Evolutionary conservation across 2,888 invertebrate species (phyloP).

Genomic region (Eupeodes latifasciatus): DNA sequence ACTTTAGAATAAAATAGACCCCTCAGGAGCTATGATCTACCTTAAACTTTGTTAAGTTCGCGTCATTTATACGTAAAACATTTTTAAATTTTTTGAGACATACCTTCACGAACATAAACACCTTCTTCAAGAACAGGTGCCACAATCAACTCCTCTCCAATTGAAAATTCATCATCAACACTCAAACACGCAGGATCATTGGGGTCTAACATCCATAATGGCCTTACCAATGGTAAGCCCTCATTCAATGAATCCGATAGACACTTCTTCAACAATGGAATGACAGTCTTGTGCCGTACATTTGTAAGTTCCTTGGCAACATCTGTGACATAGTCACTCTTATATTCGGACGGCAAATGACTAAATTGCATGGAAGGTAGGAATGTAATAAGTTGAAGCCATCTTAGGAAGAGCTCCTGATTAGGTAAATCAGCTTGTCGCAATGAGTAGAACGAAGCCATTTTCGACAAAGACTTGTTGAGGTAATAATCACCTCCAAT

Average conservation of each 20-base stretch:
- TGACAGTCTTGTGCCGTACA: conserved; percentile 90
- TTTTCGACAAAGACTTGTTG: conserved; percentile 84
- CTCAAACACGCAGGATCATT: conserved; percentile 90
- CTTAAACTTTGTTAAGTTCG: too few species aligned
- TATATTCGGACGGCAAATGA: conserved; percentile 94
- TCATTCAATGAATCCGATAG: conserved; percentile 91
- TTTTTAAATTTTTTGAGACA: conserved; percentile 10
- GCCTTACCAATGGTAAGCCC: conserved; percentile 93
- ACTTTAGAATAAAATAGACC: too few species aligned
- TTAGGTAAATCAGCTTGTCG: conserved; percentile 88
- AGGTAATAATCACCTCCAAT: conserved; percentile 95
- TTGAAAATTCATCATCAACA: conserved; percentile 93
- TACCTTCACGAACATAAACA: conserved; percentile 89
- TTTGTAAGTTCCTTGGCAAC: conserved; percentile 90
- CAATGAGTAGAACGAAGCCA: conserved; percentile 85
- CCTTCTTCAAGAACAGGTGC: conserved; percentile 92
- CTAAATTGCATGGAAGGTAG: conserved; percentile 96
- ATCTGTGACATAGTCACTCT: conserved; percentile 90
- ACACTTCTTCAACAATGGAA: conserved; percentile 90
- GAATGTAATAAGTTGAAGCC: conserved; percentile 96
- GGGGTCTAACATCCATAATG: conserved; percentile 95
- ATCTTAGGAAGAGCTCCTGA: conserved; percentile 93
- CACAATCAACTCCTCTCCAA: conserved; percentile 95
- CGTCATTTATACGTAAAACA: too few species aligned
- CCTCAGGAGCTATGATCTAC: too few species aligned